Conservation (phyloP, 2,113 vertebrate genomes). For the Lophotis ruficrista region DNA sequence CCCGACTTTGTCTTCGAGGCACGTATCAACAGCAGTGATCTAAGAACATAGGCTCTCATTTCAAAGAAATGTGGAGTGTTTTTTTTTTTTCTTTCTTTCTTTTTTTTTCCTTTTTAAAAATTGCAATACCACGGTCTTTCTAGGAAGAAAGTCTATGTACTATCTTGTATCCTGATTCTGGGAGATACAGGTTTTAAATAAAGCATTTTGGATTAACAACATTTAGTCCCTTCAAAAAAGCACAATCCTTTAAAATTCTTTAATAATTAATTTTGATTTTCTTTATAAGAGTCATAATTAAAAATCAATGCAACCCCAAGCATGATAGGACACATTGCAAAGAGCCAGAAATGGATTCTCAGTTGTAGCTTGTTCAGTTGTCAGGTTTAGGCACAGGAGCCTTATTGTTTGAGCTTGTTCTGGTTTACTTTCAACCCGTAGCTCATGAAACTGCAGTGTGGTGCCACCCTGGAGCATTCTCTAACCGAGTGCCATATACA, state of each 20-base stretch:
- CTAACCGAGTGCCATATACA: neutral
- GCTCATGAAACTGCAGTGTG: rapidly evolving
- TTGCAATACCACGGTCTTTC: neutral
- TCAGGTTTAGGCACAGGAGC: neutral
- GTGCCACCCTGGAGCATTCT: neutral
- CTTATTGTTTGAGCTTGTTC: neutral
- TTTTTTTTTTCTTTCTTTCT: rapidly evolving
- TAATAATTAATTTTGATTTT: neutral
- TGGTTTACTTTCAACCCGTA: neutral
- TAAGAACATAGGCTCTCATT: neutral
- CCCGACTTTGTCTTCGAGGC: neutral
- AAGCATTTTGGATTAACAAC: neutral
- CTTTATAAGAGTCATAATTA: neutral
- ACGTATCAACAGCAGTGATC: neutral
- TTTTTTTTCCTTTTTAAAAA: neutral
- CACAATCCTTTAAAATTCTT: neutral
- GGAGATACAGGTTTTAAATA: neutral
- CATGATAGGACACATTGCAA: too few species aligned
- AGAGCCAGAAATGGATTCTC: neutral
- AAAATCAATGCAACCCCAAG: neutral
- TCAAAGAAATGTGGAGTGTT: neutral
- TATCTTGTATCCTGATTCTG: neutral
- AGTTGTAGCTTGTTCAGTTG: neutral
- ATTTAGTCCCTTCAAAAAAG: neutral
- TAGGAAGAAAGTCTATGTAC: neutral